phyloP scores from a whole-genome alignment of 2,797 vertebrate genomes.

The Halcyon leucocephala region DNA sequence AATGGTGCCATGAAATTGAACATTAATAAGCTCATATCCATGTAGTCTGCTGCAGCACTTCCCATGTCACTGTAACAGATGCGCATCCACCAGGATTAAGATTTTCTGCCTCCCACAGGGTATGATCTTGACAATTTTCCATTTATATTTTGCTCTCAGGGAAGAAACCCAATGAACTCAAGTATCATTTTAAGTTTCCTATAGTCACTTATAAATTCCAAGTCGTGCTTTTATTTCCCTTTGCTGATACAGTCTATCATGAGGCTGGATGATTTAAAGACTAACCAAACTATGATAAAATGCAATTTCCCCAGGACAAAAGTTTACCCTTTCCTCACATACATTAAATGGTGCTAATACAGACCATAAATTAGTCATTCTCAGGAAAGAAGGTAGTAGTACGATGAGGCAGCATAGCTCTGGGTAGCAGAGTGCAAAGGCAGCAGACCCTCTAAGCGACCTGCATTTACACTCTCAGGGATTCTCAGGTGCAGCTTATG shows the following conservation, averaged over 20 bases:
- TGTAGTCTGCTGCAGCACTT: not conserved
- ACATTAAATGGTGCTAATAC: not conserved
- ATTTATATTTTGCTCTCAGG: not conserved
- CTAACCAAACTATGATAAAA: not conserved
- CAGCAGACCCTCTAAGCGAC: not conserved
- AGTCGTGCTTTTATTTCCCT: not conserved
- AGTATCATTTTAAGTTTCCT: not conserved
- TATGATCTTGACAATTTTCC: not conserved
- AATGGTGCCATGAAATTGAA: not conserved
- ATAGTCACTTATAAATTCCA: not conserved
- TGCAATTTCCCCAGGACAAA: not conserved
- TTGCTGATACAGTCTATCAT: not conserved
- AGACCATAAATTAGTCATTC: not conserved
- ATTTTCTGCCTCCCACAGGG: not conserved
- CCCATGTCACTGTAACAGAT: not conserved
- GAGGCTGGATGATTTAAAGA: not conserved
- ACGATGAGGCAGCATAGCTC: fast-evolving
- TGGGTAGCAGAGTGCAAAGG: fast-evolving
- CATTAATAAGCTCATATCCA: not conserved
- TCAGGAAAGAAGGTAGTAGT: not conserved
- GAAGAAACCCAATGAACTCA: not conserved
- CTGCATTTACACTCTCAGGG: not conserved
- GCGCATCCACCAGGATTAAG: not conserved
- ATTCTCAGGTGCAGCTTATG: not conserved
- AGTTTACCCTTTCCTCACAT: not conserved